Evolutionary conservation across 2,797 vertebrate genomes (phyloP).

Genomic region (Nothura maculosa): DNA sequence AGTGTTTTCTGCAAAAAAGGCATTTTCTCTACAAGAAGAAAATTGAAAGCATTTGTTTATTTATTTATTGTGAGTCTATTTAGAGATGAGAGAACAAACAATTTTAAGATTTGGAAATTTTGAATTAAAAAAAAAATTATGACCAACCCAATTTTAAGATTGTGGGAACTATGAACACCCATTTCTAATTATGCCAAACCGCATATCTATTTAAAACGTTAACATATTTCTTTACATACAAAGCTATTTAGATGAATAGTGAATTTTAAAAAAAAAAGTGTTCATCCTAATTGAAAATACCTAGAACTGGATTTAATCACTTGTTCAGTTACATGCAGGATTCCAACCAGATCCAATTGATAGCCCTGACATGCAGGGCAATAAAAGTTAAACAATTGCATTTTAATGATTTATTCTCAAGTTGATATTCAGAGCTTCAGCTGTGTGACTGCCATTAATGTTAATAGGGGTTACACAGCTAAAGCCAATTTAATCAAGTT

Average conservation of each 20-base stretch:
- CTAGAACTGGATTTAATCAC: neutral
- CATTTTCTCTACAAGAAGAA: neutral
- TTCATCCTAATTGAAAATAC: neutral
- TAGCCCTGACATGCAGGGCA: constrained; percentile 16
- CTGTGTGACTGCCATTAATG: constrained; percentile 44
- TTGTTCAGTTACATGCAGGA: neutral
- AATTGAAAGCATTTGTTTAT: neutral
- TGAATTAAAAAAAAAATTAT: neutral
- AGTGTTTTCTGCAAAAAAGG: neutral
- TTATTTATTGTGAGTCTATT: neutral
- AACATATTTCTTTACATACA: neutral
- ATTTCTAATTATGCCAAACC: neutral
- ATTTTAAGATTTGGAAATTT: neutral
- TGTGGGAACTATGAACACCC: neutral
- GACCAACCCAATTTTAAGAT: neutral
- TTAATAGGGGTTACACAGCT: constrained; percentile 61
- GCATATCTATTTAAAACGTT: neutral
- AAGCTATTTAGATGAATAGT: neutral
- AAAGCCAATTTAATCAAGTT: constrained; percentile 67
- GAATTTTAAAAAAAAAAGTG: neutral
- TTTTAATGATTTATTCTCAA: constrained; percentile 50
- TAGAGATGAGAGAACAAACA: neutral
- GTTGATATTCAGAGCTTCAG: constrained; percentile 41
- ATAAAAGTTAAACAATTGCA: constrained; percentile 55
- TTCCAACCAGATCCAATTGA: neutral